phyloP scores from a whole-genome alignment of 2,113 vertebrate genomes.

The Sceloporus undulatus region DNA sequence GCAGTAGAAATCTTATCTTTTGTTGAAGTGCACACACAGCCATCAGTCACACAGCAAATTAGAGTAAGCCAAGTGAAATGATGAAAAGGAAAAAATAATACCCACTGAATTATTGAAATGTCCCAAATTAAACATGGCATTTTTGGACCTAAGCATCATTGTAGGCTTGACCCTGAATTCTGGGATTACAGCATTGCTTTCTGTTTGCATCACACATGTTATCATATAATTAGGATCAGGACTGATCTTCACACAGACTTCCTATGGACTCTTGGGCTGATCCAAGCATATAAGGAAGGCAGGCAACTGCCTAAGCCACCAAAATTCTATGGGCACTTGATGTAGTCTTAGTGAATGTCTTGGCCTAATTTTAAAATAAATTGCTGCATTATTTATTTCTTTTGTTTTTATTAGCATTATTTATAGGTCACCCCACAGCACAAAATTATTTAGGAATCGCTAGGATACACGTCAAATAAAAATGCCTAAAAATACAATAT shows the following conservation, averaged over 20 bases:
- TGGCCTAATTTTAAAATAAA: too few relatives aligned
- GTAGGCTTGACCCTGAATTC: not conserved
- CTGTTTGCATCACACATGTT: not conserved
- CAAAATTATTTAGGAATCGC: too few relatives aligned
- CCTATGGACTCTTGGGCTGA: not conserved
- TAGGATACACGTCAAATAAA: too few relatives aligned
- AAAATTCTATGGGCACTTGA: not conserved
- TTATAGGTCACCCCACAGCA: too few relatives aligned
- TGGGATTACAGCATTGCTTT: not conserved
- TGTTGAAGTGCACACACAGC: not conserved
- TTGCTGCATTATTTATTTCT: too few relatives aligned
- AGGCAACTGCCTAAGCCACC: not conserved
- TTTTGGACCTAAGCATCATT: not conserved
- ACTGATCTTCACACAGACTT: not conserved
- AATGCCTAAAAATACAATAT: too few relatives aligned
- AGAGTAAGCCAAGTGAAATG: not conserved
- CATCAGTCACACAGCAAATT: not conserved
- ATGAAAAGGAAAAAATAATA: not conserved
- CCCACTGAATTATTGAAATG: not conserved
- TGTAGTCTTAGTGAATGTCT: not conserved
- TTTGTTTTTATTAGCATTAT: too few relatives aligned
- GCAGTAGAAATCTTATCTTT: not conserved
- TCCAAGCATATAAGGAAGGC: not conserved
- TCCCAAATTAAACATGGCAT: not conserved
- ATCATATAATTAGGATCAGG: conserved; percentile 1